A percentile compares a stretch with the other conserved stretches of the same genome.
phyloP scores from a whole-genome alignment of 2,797 vertebrate genomes.

The Betta splendens region DNA sequence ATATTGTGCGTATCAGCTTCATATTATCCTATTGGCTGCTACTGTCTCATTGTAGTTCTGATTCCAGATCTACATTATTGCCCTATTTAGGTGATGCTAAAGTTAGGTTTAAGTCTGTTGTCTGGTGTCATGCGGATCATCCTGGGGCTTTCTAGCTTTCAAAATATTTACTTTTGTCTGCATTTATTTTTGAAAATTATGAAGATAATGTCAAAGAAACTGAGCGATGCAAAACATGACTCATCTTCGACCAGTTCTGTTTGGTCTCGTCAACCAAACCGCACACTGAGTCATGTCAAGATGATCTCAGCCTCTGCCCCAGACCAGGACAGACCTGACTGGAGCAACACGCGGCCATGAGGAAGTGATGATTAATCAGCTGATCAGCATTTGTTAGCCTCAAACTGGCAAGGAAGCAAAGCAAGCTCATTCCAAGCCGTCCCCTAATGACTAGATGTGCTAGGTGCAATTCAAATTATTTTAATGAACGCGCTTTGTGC shows the following conservation, averaged over 20 bases:
- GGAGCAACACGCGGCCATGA: slow-evolving; percentile 47
- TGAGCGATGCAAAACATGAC: slow-evolving; percentile 21
- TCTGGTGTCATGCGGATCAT: too few relatives aligned
- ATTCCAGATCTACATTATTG: slow-evolving; percentile 24
- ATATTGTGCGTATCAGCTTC: neutral
- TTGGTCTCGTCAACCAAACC: slow-evolving; percentile 31
- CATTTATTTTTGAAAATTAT: too few relatives aligned
- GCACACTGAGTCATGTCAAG: slow-evolving; percentile 49
- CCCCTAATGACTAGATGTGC: slow-evolving; percentile 39
- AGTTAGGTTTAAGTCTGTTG: neutral
- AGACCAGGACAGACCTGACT: slow-evolving; percentile 47
- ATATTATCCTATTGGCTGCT: slow-evolving; percentile 17
- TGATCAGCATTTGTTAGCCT: slow-evolving; percentile 49
- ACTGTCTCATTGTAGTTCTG: neutral
- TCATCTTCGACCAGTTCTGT: slow-evolving; percentile 33
- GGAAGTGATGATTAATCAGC: slow-evolving; percentile 47
- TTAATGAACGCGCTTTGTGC: slow-evolving; percentile 41
- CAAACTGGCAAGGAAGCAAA: slow-evolving; percentile 41
- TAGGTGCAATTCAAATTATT: slow-evolving; percentile 44
- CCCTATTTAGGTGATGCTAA: neutral
- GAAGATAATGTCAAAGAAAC: slow-evolving; percentile 1
- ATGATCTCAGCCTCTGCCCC: slow-evolving; percentile 30
- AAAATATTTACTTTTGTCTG: too few relatives aligned
- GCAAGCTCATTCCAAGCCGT: slow-evolving; percentile 34
- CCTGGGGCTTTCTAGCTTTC: too few relatives aligned